Conservation (phyloP, 2,888 invertebrate species). For the Eilema caniola region DNA sequence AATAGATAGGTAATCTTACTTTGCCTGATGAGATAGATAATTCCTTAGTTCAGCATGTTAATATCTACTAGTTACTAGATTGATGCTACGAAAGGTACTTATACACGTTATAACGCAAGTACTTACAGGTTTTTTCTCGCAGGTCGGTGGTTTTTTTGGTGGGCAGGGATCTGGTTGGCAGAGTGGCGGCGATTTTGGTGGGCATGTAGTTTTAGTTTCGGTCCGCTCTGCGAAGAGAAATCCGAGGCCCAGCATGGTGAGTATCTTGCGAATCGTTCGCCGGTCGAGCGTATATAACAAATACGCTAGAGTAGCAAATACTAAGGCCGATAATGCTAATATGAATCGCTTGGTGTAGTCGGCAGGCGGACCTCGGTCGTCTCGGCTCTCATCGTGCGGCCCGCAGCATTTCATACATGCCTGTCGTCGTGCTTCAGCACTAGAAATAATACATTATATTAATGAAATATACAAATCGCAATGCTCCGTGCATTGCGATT, state of each 20-base stretch:
- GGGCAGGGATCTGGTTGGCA: neutral
- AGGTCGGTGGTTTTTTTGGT: neutral
- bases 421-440: neutral
- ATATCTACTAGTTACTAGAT: too few species aligned
- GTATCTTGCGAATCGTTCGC: conserved; percentile 18
- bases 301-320: conserved; percentile 23
- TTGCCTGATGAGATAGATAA: too few species aligned
- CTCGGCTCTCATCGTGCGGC: neutral
- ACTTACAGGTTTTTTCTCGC: neutral
- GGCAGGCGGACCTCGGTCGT: conserved; percentile 4
- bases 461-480: too few species aligned
- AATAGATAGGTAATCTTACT: too few species aligned
- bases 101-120: neutral
- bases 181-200: neutral
- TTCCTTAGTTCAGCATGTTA: too few species aligned
- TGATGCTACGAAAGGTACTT: neutral
- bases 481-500: too few species aligned
- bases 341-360: conserved; percentile 12
- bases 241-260: conserved; percentile 40
- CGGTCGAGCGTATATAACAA: conserved; percentile 27
- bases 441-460: conserved; percentile 8
- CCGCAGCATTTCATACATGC: neutral
- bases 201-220: neutral
- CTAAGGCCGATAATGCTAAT: conserved; percentile 26
- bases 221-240: conserved; percentile 20